Conservation (phyloP, 1,140 invertebrate genomes). For the Parapsyche elsis region DNA sequence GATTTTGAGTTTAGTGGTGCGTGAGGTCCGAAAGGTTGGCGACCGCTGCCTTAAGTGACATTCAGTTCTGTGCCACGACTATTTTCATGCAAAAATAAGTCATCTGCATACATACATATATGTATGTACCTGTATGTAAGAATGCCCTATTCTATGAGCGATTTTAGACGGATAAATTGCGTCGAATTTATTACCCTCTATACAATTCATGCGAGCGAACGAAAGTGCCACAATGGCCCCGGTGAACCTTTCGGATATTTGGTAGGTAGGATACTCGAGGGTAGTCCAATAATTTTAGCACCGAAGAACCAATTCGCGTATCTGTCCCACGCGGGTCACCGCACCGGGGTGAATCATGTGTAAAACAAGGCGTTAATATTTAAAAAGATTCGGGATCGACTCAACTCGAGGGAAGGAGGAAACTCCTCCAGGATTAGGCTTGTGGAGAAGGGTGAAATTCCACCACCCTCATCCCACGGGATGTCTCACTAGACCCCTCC, state of each 20-base stretch:
- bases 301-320: constrained; percentile 6
- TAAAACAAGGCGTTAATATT: constrained; percentile 48
- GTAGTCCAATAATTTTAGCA: background rate
- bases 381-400: constrained; percentile 38
- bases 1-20: no score
- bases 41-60: constrained; percentile 18
- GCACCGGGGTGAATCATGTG: constrained; percentile 37
- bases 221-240: background rate
- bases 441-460: background rate
- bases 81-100: background rate
- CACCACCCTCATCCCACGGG: constrained; percentile 31
- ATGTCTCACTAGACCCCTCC: constrained; percentile 19
- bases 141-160: background rate
- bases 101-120: background rate
- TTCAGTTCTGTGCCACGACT: background rate
- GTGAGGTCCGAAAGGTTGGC: no score
- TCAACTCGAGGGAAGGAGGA: background rate
- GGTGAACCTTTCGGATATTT: background rate
- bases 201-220: background rate
- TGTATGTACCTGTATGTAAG: no score
- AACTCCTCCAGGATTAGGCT: constrained; percentile 22
- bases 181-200: background rate
- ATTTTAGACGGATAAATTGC: background rate
- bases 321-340: constrained; percentile 23
- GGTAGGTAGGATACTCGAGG: no score